A percentile compares a stretch with the other conserved stretches of the same genome.
These are phyloP conservation scores for Sternarchorhynchus goeldii DNA, from an alignment of 2,797 vertebrate species.

Conservation along the genomic window DNA sequence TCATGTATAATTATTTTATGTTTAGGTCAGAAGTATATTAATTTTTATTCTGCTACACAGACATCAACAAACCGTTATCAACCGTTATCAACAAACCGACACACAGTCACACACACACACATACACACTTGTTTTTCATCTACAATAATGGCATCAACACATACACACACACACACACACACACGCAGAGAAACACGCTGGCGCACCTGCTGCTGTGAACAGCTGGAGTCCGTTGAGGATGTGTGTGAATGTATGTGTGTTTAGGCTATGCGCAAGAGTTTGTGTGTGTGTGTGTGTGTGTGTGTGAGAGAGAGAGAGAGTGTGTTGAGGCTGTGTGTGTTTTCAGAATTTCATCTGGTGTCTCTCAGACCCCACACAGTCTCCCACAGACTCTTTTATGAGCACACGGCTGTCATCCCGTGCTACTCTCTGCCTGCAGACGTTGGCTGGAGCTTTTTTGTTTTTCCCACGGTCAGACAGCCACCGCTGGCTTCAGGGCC, in stretches of 20 bases:
- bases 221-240: constrained; percentile 69
- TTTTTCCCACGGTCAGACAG: constrained; percentile 36
- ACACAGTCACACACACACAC: constrained; percentile 37
- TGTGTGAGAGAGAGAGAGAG: constrained; percentile 28
- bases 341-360: constrained; percentile 60
- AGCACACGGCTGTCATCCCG: constrained; percentile 72
- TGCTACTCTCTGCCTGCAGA: constrained; percentile 12
- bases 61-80: no score
- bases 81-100: background rate
- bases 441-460: constrained; percentile 13
- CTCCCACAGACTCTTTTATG: constrained; percentile 74
- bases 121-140: constrained; percentile 45
- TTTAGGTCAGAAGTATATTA: no score
- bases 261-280: constrained; percentile 15
- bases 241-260: constrained; percentile 65
- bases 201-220: constrained; percentile 77
- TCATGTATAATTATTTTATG: no score
- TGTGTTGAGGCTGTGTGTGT: constrained; percentile 59
- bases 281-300: constrained; percentile 52
- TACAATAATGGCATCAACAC: constrained; percentile 1
- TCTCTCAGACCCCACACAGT: constrained; percentile 62
- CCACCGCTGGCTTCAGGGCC: constrained; percentile 38
- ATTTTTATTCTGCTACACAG: no score
- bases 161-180: constrained; percentile 44
- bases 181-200: constrained; percentile 44